Conservation (phyloP, 2,888 invertebrate genomes). For the Notocelia uddmanniana region DNA sequence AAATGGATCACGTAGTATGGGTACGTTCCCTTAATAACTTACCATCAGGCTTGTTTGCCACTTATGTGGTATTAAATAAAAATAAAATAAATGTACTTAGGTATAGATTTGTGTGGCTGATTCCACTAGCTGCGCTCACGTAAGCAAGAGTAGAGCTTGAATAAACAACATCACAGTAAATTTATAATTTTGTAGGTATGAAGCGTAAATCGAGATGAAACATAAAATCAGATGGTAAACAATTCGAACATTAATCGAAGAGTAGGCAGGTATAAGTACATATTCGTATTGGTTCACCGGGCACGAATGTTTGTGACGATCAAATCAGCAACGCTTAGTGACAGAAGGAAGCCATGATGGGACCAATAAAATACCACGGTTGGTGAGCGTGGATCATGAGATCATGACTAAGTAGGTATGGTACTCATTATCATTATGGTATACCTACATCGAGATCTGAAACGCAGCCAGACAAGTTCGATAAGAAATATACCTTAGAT, state of each 20-base stretch:
- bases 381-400: slow-evolving; percentile 46
- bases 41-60: not conserved
- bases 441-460: not conserved
- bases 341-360: slow-evolving; percentile 56
- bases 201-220: slow-evolving; percentile 28
- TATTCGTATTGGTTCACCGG: slow-evolving; percentile 55
- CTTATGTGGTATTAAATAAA: not conserved
- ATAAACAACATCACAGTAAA: slow-evolving; percentile 5
- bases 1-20: no score
- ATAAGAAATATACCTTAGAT: not conserved
- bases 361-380: slow-evolving; percentile 58
- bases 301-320: slow-evolving; percentile 61
- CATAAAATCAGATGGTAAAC: slow-evolving; percentile 15
- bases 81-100: no score
- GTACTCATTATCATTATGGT: slow-evolving; percentile 16
- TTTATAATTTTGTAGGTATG: slow-evolving; percentile 2
- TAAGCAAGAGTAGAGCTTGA: not conserved
- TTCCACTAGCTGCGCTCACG: not conserved
- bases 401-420: not conserved
- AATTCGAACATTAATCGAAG: slow-evolving; percentile 27
- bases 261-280: not conserved
- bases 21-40: no score
- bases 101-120: not conserved
- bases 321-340: slow-evolving; percentile 56
- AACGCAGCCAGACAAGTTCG: not conserved